Evolutionary conservation across 2,888 invertebrate species (phyloP), one percentile per base, ranked within the genome.

Genomic region (Pyrrhia umbra): DNA sequence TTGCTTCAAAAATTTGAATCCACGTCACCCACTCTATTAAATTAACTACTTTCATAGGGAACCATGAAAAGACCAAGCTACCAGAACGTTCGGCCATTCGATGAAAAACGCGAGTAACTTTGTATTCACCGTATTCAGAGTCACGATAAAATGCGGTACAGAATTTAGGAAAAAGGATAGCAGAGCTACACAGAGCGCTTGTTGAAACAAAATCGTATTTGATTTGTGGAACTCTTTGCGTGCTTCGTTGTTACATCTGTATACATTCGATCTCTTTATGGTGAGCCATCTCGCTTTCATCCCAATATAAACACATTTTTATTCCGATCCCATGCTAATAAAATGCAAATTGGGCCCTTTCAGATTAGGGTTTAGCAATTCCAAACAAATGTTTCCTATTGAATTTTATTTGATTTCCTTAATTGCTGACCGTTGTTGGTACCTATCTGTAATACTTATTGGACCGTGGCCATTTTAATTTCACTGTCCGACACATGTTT

Each of bases 281-380:
- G 86, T 77, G 79, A 85, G 79, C 87, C 86, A 88, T 92, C 88
- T 87, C 92, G 87, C 83, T 89, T 88, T 87, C 91, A 88, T 88
- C 81, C 88, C 88, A 90, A 81, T 89, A 92, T 92, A 92, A 93
- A 92, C 92, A 93, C 92, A 92, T 92, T 93, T 92, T 93, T 93
- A 92, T 92, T 91, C 90, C 84, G 83, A 88, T 88, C 89, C 88
- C 90, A 92, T 88, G 92, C 92, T 92, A 92, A 92, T 93, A 92
- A 93, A 92, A 93, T 93, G 93, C 85, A 93, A 93, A 93, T 92
- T 88, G 85, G 87, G 83, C 88, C 90, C 88, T 92, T 92, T 90
- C 86, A 88, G 92, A 88, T 92, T 89, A 91, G 88, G 89, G 90
- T 87, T 90, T 89, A 84, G 92, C 90, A 90, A 91, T 92, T 91